phyloP scores from a whole-genome alignment of 2,113 vertebrate species.

The Pteropus alecto region DNA sequence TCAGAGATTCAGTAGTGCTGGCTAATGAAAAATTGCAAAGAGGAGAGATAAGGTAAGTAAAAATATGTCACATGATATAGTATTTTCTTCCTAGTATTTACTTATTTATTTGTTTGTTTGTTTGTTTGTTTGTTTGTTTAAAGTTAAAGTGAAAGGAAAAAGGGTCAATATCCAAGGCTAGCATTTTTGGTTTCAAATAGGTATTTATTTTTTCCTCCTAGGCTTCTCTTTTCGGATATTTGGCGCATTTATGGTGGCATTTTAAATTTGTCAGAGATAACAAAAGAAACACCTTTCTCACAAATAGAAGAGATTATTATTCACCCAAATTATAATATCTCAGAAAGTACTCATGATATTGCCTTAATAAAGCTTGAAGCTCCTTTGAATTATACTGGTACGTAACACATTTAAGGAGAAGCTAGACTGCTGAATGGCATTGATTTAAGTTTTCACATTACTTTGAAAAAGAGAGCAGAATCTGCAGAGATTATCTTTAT shows the following conservation, averaged over 20 bases:
- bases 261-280: constrained; percentile 83
- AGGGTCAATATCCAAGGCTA: background rate
- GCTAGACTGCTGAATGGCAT: fast-evolving
- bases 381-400: constrained; percentile 86
- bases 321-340: constrained; percentile 77
- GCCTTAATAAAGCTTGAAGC: constrained; percentile 83
- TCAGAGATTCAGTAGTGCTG: background rate
- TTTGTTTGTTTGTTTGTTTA: background rate
- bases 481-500: background rate
- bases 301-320: constrained; percentile 82
- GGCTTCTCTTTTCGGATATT: constrained; percentile 64
- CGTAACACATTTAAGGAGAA: background rate
- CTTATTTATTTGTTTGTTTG: background rate
- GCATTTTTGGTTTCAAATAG: background rate
- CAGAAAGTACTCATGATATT: constrained; percentile 80
- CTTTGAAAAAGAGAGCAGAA: background rate
- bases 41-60: background rate
- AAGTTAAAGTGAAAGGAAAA: background rate
- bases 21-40: background rate
- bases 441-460: background rate
- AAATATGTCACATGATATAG: background rate
- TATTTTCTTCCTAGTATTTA: background rate
- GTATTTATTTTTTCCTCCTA: constrained; percentile 66
- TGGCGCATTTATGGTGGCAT: constrained; percentile 85
- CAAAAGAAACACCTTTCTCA: constrained; percentile 75